phyloP scores from a whole-genome alignment of 2,888 invertebrate species.

The Drosophila buzzatii region DNA sequence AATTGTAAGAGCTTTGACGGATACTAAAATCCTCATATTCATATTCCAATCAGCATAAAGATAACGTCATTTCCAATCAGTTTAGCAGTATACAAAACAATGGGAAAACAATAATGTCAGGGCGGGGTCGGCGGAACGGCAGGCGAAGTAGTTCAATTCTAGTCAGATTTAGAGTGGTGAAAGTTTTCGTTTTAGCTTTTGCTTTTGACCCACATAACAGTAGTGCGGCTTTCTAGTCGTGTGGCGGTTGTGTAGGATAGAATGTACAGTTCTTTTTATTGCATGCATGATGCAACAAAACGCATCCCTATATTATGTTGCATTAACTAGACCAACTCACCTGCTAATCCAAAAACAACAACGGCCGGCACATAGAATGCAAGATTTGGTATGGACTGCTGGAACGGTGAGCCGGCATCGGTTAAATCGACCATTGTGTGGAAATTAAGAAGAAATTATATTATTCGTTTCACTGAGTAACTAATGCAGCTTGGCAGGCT shows the following conservation, averaged over 20 bases:
- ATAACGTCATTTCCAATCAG: slow-evolving; percentile 35
- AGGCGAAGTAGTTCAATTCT: slow-evolving; percentile 6
- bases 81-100: background rate
- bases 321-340: slow-evolving; percentile 86
- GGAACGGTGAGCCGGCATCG: slow-evolving; percentile 91
- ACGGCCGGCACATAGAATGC: slow-evolving; percentile 95
- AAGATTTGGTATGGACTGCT: slow-evolving; percentile 94
- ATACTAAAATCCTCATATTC: background rate
- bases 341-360: slow-evolving; percentile 91
- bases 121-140: background rate
- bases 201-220: slow-evolving; percentile 57
- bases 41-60: slow-evolving; percentile 20
- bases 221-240: slow-evolving; percentile 9
- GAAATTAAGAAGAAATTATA: slow-evolving; percentile 15
- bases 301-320: background rate
- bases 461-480: slow-evolving; percentile 13
- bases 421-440: slow-evolving; percentile 93
- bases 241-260: background rate
- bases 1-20: background rate
- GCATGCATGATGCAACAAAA: slow-evolving; percentile 54
- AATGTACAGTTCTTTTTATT: slow-evolving; percentile 1
- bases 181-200: slow-evolving; percentile 41
- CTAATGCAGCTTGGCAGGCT: slow-evolving; percentile 11
- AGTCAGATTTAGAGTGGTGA: slow-evolving; percentile 45
- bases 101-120: background rate